Conservation (phyloP, 2,888 invertebrate species). For the Idaea dimidiata region DNA sequence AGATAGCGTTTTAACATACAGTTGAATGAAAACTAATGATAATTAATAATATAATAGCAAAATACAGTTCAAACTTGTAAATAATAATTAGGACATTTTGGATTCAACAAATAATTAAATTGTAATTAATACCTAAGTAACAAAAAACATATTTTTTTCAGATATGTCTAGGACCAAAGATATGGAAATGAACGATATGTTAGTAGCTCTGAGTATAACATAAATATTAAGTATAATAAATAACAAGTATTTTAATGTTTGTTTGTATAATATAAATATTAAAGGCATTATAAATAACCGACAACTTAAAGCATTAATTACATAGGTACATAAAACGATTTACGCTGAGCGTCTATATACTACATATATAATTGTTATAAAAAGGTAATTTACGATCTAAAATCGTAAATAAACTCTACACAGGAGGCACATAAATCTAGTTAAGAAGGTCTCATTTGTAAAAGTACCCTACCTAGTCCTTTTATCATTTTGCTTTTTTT, state of each 20-base stretch:
- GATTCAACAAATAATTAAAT: background rate
- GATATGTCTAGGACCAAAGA: background rate
- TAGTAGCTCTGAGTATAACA: background rate
- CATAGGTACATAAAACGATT: background rate
- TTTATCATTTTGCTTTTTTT: too few species aligned
- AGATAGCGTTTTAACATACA: background rate
- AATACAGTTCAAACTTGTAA: background rate
- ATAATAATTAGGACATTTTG: background rate
- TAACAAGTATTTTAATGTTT: background rate
- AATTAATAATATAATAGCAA: background rate
- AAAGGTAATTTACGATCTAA: background rate
- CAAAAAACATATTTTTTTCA: background rate
- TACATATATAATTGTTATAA: background rate
- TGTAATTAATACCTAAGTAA: background rate
- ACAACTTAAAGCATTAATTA: background rate
- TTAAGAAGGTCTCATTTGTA: background rate
- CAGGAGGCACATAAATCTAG: background rate
- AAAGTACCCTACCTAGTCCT: background rate
- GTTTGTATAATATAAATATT: background rate
- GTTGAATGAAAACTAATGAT: background rate
- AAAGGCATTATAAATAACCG: background rate
- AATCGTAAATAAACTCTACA: background rate
- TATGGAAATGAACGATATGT: conserved; percentile 4
- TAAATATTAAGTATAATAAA: background rate
- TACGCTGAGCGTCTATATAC: background rate